Evolutionary conservation across 53 echinoderm and acorn worm genomes (phyloP).

Genomic region (Astropecten irregularis): DNA sequence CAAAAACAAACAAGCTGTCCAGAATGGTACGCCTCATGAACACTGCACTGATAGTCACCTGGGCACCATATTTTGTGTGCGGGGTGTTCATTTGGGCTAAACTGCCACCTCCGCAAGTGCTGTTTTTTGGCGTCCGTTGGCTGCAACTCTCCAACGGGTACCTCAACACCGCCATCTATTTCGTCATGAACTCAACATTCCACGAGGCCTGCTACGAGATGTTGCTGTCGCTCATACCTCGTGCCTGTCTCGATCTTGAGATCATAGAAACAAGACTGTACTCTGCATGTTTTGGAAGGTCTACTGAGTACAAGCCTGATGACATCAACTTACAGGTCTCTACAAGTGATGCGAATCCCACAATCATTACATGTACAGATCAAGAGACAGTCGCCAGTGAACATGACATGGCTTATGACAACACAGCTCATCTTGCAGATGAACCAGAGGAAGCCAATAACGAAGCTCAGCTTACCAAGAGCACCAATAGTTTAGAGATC

Average conservation of each 20-base stretch:
- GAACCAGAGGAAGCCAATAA: too few relatives aligned
- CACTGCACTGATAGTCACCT: background rate
- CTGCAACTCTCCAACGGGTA: background rate
- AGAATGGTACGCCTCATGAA: constrained; percentile 20
- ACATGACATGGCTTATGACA: too few relatives aligned
- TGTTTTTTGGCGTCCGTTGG: background rate
- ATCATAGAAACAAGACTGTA: too few relatives aligned
- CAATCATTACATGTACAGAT: too few relatives aligned
- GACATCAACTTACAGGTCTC: too few relatives aligned
- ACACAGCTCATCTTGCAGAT: too few relatives aligned
- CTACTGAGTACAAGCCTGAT: too few relatives aligned
- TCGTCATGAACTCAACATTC: constrained; percentile 1
- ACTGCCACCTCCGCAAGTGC: background rate
- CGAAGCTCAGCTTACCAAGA: too few relatives aligned
- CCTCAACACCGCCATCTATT: constrained; percentile 27
- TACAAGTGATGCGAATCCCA: too few relatives aligned
- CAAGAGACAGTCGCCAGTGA: too few relatives aligned
- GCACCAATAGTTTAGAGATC: too few relatives aligned
- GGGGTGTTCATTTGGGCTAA: background rate
- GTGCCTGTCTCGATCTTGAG: background rate
- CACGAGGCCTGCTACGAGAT: background rate
- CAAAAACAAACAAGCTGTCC: constrained; percentile 19
- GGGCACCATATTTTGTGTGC: background rate
- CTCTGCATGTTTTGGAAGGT: too few relatives aligned
- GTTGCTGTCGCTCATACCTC: background rate